Evolutionary conservation across 1,140 invertebrate species (phyloP), one percentile per base, ranked within the genome.

Genomic region (Pomacea maculata): DNA sequence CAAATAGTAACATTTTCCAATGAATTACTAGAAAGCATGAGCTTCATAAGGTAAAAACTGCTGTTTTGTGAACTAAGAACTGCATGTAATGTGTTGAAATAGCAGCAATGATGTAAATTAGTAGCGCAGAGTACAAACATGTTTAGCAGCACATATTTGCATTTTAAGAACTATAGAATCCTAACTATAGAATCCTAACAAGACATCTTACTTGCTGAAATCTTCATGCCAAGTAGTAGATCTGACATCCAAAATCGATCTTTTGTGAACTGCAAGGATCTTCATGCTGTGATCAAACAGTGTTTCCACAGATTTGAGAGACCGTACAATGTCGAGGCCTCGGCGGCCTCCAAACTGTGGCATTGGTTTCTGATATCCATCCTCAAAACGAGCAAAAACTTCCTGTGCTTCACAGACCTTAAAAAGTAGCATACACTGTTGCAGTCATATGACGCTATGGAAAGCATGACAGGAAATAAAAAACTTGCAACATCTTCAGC

Each of bases 161-260:
- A 61, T 14, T 8, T 61, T 17, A 61, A 61, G 11, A 61, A 61
- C 57, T 14, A 19, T 34, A 25, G 25, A 25, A 25, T 25, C 25
- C 25, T 25, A 25, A 25, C 25, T 25, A 25, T 25, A n/a, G 12
- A 21, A 70, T 10, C 10, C 21, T n/a, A 70, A 10, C 54, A 57
- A 19, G 14, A 17, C 45, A 19, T 80, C 79, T 86, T 88, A 93
- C 92, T 83, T 91, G 72, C 94, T 92, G 86, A 96, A 95, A 86
- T 95, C 94, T 84, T 96, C 94, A 87, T 95, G 95, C 95, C 95
- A 96, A 9, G 93, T 91, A 17, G 93, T 92, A 17, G 92, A 92
- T 80, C 93, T 93, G 0, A 97, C 95, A 87, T 97, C 94, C 34
- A 97, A 91, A 75, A 96, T 95, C 10, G 92, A 93, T 54, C 92